phyloP scores from a whole-genome alignment of 1,140 invertebrate species.

The Cardiocondyla obscurior region DNA sequence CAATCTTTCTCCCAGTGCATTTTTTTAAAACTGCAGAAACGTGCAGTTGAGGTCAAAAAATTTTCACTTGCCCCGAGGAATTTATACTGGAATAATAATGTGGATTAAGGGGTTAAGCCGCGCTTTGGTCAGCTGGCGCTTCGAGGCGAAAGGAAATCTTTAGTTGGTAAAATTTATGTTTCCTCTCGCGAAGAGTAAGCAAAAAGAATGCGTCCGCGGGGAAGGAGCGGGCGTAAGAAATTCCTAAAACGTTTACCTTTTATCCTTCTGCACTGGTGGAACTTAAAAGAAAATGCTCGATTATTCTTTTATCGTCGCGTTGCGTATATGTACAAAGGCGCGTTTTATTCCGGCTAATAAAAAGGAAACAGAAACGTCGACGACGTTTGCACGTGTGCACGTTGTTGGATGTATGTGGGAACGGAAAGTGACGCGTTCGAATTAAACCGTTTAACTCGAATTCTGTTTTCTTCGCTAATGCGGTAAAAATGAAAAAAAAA shows the following conservation, averaged over 20 bases:
- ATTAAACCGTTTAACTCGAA: slow-evolving; percentile 27
- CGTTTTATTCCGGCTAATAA: slow-evolving; percentile 52
- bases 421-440: slow-evolving; percentile 14
- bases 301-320: slow-evolving; percentile 50
- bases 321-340: slow-evolving; percentile 49
- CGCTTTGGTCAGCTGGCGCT: slow-evolving; percentile 51
- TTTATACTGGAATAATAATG: slow-evolving; percentile 42
- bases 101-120: slow-evolving; percentile 44
- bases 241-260: slow-evolving; percentile 70
- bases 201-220: slow-evolving; percentile 20
- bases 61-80: slow-evolving; percentile 24
- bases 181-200: slow-evolving; percentile 50
- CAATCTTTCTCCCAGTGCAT: not conserved
- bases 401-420: not conserved
- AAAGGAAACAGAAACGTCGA: slow-evolving; percentile 38
- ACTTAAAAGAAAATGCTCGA: slow-evolving; percentile 32
- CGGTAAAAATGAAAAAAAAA: not conserved
- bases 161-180: slow-evolving; percentile 63
- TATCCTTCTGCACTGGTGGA: slow-evolving; percentile 48
- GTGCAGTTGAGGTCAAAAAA: slow-evolving; percentile 43
- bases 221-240: slow-evolving; percentile 50
- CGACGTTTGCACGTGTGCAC: not conserved
- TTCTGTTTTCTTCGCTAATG: not conserved
- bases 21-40: not conserved
- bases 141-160: slow-evolving; percentile 48